phyloP scores from a whole-genome alignment of 2,113 vertebrate species.

The Coptodon rendalli region DNA sequence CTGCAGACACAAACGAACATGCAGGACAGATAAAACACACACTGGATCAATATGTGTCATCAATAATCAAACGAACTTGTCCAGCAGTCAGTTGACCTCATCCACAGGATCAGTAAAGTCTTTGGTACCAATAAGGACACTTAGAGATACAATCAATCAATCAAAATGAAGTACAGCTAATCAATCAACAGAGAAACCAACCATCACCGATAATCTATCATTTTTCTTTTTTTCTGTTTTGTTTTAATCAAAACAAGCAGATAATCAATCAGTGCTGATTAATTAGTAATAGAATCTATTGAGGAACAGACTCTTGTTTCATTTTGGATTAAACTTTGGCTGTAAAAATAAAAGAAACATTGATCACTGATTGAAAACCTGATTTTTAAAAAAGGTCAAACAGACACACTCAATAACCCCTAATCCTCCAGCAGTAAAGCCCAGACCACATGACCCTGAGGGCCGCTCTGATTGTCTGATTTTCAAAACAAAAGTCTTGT shows the following conservation, averaged over 20 bases:
- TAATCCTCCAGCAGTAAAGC: neutral
- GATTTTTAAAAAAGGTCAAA: neutral
- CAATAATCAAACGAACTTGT: neutral
- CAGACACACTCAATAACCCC: neutral
- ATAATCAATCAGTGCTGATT: neutral
- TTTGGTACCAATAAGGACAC: conserved; percentile 32
- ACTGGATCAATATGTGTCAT: neutral
- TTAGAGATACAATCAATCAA: neutral
- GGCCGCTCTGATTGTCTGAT: neutral
- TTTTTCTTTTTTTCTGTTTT: neutral
- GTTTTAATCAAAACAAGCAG: neutral
- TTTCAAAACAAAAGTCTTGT: neutral
- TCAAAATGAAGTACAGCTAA: neutral
- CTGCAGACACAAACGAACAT: neutral
- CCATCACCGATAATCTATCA: neutral
- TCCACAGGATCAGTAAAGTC: conserved; percentile 3
- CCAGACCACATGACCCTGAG: neutral
- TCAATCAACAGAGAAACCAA: neutral
- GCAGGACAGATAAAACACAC: neutral
- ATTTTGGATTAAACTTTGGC: neutral
- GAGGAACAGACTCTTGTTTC: neutral
- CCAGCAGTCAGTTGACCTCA: neutral
- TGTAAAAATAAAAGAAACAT: neutral
- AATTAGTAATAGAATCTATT: neutral
- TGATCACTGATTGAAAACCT: neutral